Evolutionary conservation across 1,140 invertebrate genomes (phyloP).

Genomic region (Chionoecetes opilio): DNA sequence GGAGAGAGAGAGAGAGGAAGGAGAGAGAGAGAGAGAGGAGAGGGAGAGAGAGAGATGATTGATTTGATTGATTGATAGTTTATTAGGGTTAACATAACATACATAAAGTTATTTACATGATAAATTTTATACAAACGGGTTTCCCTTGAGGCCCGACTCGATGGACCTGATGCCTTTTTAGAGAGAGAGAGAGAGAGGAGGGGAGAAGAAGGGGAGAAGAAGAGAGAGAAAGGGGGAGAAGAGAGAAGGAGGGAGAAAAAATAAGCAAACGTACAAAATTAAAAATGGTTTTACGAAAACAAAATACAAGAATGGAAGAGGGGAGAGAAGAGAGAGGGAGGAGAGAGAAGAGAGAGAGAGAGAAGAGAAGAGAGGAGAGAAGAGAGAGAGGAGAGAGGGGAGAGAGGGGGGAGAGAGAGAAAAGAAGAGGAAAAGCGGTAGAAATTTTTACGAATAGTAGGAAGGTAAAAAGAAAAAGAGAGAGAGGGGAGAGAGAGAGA

Average conservation of each 20-base stretch:
- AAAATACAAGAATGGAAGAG: neutral
- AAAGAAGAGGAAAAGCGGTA: neutral
- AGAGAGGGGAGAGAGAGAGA: too few species aligned
- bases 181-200: neutral
- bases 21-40: neutral
- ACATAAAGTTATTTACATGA: too few species aligned
- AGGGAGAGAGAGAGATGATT: neutral
- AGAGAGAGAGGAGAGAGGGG: neutral
- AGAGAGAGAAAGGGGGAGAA: neutral
- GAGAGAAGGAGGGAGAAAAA: neutral
- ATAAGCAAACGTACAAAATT: too few species aligned
- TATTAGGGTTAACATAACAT: too few species aligned
- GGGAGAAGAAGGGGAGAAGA: neutral
- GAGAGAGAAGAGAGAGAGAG: neutral
- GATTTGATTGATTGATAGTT: too few species aligned
- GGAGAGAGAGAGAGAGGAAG: neutral
- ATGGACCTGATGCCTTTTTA: too few species aligned
- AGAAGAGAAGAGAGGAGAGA: neutral
- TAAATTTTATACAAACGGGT: too few species aligned
- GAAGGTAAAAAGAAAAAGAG: too few species aligned
- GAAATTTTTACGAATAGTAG: too few species aligned
- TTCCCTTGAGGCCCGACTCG: too few species aligned
- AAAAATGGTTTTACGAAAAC: too few species aligned
- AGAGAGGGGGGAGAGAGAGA: slow-evolving; percentile 11
- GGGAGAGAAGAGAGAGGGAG: neutral